Evolutionary conservation across 2,797 vertebrate species (phyloP).

Genomic region (Mormyrus proboscirostris): DNA sequence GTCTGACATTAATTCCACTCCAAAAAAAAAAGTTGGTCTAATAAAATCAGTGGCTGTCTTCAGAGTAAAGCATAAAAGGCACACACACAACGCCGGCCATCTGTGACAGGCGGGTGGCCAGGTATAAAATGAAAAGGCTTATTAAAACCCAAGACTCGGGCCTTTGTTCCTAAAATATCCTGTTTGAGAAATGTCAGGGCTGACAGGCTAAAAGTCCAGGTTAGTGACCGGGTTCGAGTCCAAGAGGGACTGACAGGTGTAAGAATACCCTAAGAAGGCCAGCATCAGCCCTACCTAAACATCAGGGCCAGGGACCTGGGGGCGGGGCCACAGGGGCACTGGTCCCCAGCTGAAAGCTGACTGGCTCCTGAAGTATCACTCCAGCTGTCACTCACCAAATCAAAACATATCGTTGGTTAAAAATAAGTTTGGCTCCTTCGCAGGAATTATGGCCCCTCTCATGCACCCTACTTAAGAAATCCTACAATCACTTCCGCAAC

Average conservation of each 20-base stretch:
- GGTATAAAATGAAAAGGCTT: background rate
- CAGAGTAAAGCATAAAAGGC: background rate
- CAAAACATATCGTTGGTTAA: background rate
- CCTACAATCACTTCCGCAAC: background rate
- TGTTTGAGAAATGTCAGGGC: conserved; percentile 5
- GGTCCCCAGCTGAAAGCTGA: background rate
- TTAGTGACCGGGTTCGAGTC: background rate
- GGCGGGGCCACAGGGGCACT: background rate
- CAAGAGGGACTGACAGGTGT: background rate
- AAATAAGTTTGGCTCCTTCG: background rate
- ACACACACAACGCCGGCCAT: background rate
- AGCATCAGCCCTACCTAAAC: background rate
- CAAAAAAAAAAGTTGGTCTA: background rate
- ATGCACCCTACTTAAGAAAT: background rate
- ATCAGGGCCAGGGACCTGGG: background rate
- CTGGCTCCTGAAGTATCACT: background rate
- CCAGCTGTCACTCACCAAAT: background rate
- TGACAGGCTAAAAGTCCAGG: background rate
- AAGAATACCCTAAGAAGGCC: background rate
- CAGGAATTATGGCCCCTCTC: background rate
- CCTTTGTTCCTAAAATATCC: conserved; percentile 1
- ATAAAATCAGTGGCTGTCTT: background rate
- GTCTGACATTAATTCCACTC: background rate
- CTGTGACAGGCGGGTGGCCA: background rate
- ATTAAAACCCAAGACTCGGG: background rate